Evolutionary conservation across 2,113 vertebrate species (phyloP).

Genomic region (Pithys albifrons): DNA sequence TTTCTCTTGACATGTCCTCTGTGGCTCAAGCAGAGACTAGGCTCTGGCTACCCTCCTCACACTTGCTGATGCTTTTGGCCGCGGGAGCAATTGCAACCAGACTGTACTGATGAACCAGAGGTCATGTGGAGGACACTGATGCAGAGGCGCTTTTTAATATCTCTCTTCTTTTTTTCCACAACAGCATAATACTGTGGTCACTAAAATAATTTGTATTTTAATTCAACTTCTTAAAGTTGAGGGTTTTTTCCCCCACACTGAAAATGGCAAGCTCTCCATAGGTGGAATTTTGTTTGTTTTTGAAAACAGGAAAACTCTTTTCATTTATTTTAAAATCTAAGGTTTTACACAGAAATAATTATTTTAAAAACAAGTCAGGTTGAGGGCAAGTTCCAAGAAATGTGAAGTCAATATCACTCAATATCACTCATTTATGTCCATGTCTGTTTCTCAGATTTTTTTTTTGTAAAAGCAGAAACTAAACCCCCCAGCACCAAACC

Average conservation of each 20-base stretch:
- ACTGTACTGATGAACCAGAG: not conserved
- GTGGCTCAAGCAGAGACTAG: not conserved
- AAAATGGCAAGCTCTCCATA: not conserved
- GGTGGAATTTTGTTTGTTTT: not conserved
- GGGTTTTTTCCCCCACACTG: not conserved
- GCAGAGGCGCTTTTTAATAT: not conserved
- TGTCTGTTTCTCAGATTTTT: not conserved
- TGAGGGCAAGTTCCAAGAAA: not conserved
- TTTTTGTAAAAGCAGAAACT: not conserved
- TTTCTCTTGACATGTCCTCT: not conserved
- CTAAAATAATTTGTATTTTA: not conserved
- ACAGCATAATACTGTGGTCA: not conserved
- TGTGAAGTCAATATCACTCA: not conserved
- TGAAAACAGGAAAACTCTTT: not conserved
- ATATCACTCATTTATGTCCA: not conserved
- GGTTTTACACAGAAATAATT: not conserved
- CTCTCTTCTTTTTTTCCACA: too few species aligned
- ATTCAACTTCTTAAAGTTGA: not conserved
- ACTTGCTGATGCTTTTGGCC: not conserved
- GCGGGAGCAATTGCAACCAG: not conserved
- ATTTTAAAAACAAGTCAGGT: not conserved
- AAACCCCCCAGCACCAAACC: not conserved
- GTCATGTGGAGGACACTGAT: not conserved
- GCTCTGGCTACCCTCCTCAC: not conserved
- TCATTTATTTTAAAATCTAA: not conserved